A percentile compares a stretch with the other conserved stretches of the same genome.
Conservation (phyloP, 2,797 vertebrate genomes). For the Delichon dasypus region DNA sequence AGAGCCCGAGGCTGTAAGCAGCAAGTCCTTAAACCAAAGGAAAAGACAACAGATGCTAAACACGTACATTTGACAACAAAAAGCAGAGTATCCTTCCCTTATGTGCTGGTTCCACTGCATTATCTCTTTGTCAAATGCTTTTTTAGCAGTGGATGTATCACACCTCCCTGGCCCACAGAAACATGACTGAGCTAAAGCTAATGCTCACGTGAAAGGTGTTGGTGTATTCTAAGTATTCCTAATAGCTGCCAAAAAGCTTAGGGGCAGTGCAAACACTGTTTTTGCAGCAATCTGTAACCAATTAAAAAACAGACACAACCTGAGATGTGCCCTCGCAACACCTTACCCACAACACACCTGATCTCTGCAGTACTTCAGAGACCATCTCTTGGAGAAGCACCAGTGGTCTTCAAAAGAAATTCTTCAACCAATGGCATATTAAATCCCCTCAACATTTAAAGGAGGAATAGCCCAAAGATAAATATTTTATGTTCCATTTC, state of each 20-base stretch:
- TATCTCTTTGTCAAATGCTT: neutral
- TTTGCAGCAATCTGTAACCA: neutral
- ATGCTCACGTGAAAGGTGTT: neutral
- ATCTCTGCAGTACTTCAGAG: neutral
- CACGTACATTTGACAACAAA: neutral
- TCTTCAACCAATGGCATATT: neutral
- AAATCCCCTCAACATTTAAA: neutral
- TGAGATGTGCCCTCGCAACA: neutral
- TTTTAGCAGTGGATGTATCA: neutral
- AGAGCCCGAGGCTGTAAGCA: neutral
- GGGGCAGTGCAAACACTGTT: neutral
- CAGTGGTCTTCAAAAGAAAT: neutral
- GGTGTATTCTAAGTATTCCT: neutral
- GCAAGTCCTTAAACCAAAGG: neutral
- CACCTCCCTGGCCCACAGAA: neutral
- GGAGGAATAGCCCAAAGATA: neutral
- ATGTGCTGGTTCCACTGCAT: neutral
- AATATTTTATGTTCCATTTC: neutral
- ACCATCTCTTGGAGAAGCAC: neutral
- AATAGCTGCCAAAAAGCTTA: neutral
- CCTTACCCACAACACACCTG: neutral
- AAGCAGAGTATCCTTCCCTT: neutral
- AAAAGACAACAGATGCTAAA: neutral
- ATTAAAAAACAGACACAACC: neutral
- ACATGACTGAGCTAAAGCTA: neutral